Conservation (phyloP, 2,113 vertebrate species). For the Bothrops jararaca region DNA sequence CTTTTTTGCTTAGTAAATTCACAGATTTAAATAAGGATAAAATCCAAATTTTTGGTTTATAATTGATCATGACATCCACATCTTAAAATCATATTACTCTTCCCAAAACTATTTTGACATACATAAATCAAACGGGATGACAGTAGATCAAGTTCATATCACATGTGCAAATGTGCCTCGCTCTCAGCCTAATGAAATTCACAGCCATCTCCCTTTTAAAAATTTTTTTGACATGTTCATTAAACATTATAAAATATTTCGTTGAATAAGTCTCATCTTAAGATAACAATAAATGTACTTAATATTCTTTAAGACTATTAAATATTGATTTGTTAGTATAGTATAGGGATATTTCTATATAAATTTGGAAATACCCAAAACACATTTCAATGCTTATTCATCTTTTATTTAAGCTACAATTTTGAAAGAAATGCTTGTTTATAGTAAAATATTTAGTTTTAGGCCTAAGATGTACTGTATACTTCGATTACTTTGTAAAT, state of each 20-base stretch:
- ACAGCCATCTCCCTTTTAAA: background rate
- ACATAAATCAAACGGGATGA: background rate
- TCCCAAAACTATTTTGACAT: background rate
- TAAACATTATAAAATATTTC: background rate
- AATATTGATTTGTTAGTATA: background rate
- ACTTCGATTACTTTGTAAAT: background rate
- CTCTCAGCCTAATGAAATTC: background rate
- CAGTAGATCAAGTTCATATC: background rate
- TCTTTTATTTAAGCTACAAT: background rate
- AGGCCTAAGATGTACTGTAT: background rate
- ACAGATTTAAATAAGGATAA: background rate
- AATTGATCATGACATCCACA: background rate
- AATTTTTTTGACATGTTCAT: background rate
- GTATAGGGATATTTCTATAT: background rate
- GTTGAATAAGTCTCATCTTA: background rate
- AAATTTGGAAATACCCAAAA: background rate
- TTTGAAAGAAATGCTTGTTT: background rate
- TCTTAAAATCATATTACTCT: background rate
- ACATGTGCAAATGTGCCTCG: background rate
- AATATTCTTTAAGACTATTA: background rate
- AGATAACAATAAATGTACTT: background rate
- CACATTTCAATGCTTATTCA: background rate
- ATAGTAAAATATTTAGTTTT: background rate
- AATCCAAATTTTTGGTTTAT: background rate
- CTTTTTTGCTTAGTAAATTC: background rate